Evolutionary conservation across 2,113 vertebrate genomes (phyloP).

Genomic region (Ceratotherium simum): DNA sequence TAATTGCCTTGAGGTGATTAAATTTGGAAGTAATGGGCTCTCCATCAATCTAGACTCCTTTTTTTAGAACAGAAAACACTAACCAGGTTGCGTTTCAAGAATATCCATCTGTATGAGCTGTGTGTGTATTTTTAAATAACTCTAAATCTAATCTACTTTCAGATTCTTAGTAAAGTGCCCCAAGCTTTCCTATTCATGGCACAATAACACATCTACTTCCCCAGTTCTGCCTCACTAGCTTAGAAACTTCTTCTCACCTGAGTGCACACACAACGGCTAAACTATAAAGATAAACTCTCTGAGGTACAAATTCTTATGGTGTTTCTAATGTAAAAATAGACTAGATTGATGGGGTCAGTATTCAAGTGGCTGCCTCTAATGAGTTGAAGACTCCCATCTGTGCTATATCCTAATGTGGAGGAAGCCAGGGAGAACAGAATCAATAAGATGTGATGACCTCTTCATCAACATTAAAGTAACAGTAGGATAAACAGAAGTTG

Average conservation of each 20-base stretch:
- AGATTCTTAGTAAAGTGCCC: slow-evolving; percentile 65
- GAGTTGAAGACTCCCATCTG: slow-evolving; percentile 84
- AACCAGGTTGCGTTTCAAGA: slow-evolving; percentile 42
- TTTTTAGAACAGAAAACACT: slow-evolving; percentile 73
- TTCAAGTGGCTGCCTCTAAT: slow-evolving; percentile 82
- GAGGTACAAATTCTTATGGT: slow-evolving; percentile 54
- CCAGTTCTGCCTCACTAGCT: slow-evolving; percentile 69
- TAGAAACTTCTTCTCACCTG: slow-evolving; percentile 58
- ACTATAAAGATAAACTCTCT: slow-evolving; percentile 64
- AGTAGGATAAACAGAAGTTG: slow-evolving; percentile 61
- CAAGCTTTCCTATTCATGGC: slow-evolving; percentile 46
- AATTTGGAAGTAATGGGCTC: slow-evolving; percentile 69
- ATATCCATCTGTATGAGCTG: slow-evolving; percentile 27
- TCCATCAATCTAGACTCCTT: slow-evolving; percentile 66
- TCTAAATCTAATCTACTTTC: slow-evolving; percentile 72
- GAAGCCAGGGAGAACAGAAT: slow-evolving; percentile 75
- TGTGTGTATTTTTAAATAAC: slow-evolving; percentile 70
- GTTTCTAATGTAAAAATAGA: slow-evolving; percentile 77
- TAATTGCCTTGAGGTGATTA: slow-evolving; percentile 81
- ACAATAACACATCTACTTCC: not conserved
- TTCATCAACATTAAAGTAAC: slow-evolving; percentile 83
- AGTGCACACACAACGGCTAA: slow-evolving; percentile 52
- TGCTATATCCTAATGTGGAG: slow-evolving; percentile 69
- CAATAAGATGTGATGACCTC: slow-evolving; percentile 81
- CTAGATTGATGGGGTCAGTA: slow-evolving; percentile 79